Base-by-base conservation (phyloP, 2,113 vertebrate species). In the Vidua macroura region DNA sequence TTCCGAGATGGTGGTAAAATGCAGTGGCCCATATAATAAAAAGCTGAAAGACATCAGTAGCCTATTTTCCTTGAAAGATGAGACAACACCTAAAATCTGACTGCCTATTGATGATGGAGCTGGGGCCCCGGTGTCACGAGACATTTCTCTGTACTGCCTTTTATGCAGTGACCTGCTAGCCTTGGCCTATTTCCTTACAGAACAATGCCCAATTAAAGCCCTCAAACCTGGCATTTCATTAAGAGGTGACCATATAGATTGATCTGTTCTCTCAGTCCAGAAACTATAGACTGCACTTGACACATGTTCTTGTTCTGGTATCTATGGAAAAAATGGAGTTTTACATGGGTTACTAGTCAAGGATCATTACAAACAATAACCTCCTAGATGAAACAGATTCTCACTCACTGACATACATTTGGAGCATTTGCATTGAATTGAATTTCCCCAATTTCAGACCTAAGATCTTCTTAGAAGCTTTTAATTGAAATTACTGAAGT, bases 401-500 rank as follows among this genome's bases (percentile, higher is more conserved):
- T 77, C 52, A 67, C 41, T 90, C 49, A 35, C 27, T 30, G 44
- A 56, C 30, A 31, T 13, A 30, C 19, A 63, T 30, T 39, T 79
- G 62, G 66, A 89, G 31, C 15, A 25, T 28, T 68, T 95, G 73
- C 51, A 46, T 37, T 59, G 85, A 89, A 81, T 3, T 48, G 30
- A 86, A 82, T 73, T 87, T 48, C 85, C 51, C 46, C 51, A 94
- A 77, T 70, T 73, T 67, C 53, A 80, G 30, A 73, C 33, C 41
- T 75, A 75, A 63, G 43, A 84, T 31, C 53, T 82, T 56, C 95
- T 91, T n/a, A n/a, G 33, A 79, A 69, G 49, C 64, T 91, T 88
- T 93, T 83, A 90, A 95, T 85, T 86, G 81, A 86, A 85, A 56
- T 84, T 67, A 84, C 53, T 88, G 6, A 68, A 94, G 58, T 66